Evolutionary conservation across 2,888 invertebrate species (phyloP).

Genomic region (Metopia argyrocephala): DNA sequence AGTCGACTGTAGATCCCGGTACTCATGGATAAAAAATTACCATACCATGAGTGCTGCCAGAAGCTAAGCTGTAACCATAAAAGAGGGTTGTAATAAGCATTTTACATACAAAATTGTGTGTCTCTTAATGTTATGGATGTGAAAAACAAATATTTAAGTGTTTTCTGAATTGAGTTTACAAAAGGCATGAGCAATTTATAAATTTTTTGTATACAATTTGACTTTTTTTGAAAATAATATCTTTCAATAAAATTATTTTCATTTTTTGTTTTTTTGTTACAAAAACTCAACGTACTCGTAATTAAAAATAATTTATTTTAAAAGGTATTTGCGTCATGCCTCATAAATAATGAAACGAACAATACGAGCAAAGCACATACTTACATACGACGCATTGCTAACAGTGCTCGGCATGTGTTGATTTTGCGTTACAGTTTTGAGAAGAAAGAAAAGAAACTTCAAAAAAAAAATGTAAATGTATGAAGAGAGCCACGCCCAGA

Average conservation of each 20-base stretch:
- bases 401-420: conserved; percentile 44
- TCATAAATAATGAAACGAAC: conserved; percentile 31
- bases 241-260: too few relatives aligned
- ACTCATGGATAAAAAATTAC: too few relatives aligned
- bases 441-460: neutral
- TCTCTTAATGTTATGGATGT: too few relatives aligned
- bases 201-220: too few relatives aligned
- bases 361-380: neutral
- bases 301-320: conserved; percentile 9
- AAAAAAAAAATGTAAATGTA: neutral
- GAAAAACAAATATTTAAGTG: too few relatives aligned
- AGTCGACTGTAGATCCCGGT: too few relatives aligned
- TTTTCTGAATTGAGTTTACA: too few relatives aligned
- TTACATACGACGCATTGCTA: neutral
- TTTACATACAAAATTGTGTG: too few relatives aligned
- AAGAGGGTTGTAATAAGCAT: too few relatives aligned
- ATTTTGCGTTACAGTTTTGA: conserved; percentile 3
- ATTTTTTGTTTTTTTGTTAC: neutral
- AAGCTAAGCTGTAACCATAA: too few relatives aligned
- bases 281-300: conserved; percentile 11
- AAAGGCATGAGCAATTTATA: too few relatives aligned
- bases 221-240: neutral
- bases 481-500: neutral
- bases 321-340: conserved; percentile 49
- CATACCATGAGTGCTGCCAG: too few relatives aligned